Evolutionary conservation across 2,113 vertebrate genomes (phyloP).

Genomic region (Petroica traversi): DNA sequence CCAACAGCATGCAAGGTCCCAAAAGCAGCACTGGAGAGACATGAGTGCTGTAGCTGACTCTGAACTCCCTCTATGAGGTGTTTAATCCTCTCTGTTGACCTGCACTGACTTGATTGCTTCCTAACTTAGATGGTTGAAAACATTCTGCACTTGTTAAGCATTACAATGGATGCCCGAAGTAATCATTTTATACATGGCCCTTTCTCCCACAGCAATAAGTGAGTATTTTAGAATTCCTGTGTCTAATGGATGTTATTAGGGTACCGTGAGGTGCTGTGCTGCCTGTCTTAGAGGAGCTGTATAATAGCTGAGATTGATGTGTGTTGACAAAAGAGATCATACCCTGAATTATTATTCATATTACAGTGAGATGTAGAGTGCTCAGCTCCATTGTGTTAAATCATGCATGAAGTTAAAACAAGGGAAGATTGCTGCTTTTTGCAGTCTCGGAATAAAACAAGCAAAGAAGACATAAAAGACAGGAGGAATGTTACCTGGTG

Average conservation of each 20-base stretch:
- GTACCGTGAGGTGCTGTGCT: not conserved
- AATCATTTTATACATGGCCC: not conserved
- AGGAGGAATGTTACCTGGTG: not conserved
- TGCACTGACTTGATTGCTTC: not conserved
- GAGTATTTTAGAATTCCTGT: not conserved
- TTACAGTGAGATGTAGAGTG: conserved; percentile 1
- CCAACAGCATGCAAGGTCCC: fast-evolving
- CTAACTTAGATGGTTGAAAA: not conserved
- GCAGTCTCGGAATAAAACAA: not conserved
- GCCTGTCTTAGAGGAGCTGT: not conserved
- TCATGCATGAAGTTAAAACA: conserved; percentile 26
- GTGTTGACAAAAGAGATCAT: conserved; percentile 54
- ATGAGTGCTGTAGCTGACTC: not conserved
- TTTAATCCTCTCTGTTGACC: not conserved
- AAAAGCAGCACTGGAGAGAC: not conserved
- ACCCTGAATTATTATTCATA: conserved; percentile 55
- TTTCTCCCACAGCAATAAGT: not conserved
- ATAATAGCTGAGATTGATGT: conserved; percentile 36
- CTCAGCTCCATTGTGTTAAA: conserved; percentile 7
- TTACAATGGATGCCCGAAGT: not conserved
- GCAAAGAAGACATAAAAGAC: not conserved
- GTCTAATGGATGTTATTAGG: conserved; percentile 13
- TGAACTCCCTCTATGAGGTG: not conserved
- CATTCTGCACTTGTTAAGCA: not conserved
- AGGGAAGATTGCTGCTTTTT: not conserved